phyloP scores from a whole-genome alignment of 2,113 vertebrate genomes.

The Nyctereutes procyonoides region DNA sequence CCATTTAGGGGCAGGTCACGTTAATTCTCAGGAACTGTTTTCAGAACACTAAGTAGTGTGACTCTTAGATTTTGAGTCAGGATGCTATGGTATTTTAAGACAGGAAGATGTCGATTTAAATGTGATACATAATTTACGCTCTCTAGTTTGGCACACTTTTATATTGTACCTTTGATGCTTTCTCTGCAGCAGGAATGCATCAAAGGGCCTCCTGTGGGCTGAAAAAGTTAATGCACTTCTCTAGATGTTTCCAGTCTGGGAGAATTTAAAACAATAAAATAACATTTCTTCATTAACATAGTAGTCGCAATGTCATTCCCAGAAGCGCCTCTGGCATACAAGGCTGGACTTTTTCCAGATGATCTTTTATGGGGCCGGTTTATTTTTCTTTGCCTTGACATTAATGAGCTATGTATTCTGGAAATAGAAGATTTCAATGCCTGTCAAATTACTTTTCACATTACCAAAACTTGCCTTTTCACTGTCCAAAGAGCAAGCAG shows the following conservation, averaged over 20 bases:
- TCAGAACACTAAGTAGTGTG: background rate
- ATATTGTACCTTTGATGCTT: background rate
- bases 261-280: slow-evolving; percentile 27
- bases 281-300: slow-evolving; percentile 30
- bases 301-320: background rate
- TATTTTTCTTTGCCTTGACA: slow-evolving; percentile 56
- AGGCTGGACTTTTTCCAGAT: slow-evolving; percentile 13
- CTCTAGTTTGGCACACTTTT: background rate
- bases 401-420: slow-evolving; percentile 44
- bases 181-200: background rate
- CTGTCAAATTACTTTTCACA: slow-evolving; percentile 45
- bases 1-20: background rate
- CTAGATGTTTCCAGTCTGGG: background rate
- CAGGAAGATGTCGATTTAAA: background rate
- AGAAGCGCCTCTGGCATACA: slow-evolving; percentile 35
- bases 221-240: background rate
- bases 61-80: background rate
- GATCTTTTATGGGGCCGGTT: slow-evolving; percentile 1
- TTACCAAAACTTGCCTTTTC: slow-evolving; percentile 33
- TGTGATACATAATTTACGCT: background rate
- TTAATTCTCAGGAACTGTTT: background rate
- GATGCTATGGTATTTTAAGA: background rate
- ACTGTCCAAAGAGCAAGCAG: slow-evolving; percentile 6
- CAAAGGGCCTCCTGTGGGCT: background rate
- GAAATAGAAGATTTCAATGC: slow-evolving; percentile 56